A percentile compares a stretch with the other conserved stretches of the same genome.
Conservation (phyloP, 2,113 vertebrate genomes). For the Thunnus maccoyii region DNA sequence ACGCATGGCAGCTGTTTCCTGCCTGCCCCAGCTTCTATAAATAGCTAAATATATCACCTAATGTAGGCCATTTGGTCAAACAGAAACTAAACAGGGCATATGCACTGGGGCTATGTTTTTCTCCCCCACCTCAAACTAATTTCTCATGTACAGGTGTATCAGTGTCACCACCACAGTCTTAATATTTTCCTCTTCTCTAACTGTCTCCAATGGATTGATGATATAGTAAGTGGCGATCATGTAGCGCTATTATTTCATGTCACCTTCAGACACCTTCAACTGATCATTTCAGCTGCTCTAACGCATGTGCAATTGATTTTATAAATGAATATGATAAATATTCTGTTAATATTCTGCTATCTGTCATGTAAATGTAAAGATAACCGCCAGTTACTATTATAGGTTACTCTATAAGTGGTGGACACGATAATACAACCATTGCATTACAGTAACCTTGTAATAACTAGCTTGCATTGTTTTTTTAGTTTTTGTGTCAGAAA, state of each 20-base stretch:
- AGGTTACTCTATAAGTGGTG: neutral
- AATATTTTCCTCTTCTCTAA: slow-evolving; percentile 22
- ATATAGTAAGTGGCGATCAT: slow-evolving; percentile 28
- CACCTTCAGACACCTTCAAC: slow-evolving; percentile 16
- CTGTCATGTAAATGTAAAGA: neutral
- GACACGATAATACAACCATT: neutral
- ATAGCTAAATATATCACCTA: slow-evolving; percentile 80
- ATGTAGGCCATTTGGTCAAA: slow-evolving; percentile 84
- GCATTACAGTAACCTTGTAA: neutral
- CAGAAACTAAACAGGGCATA: slow-evolving; percentile 72
- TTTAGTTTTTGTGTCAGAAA: neutral
- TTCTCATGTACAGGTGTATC: slow-evolving; percentile 46
- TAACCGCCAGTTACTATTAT: neutral
- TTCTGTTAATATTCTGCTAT: slow-evolving; percentile 8
- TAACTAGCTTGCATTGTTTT: neutral
- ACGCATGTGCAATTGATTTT: neutral
- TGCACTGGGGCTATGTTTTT: slow-evolving; percentile 45
- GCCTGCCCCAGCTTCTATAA: slow-evolving; percentile 78
- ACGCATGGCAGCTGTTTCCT: slow-evolving; percentile 81
- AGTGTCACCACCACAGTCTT: neutral
- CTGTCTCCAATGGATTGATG: slow-evolving; percentile 50
- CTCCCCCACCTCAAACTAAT: slow-evolving; percentile 57
- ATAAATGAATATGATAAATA: slow-evolving; percentile 15
- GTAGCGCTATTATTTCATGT: slow-evolving; percentile 40
- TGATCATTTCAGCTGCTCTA: slow-evolving; percentile 16